A percentile compares a stretch with the other conserved stretches of the same genome.
phyloP scores from a whole-genome alignment of 2,888 invertebrate genomes.

The Elmis aenea region DNA sequence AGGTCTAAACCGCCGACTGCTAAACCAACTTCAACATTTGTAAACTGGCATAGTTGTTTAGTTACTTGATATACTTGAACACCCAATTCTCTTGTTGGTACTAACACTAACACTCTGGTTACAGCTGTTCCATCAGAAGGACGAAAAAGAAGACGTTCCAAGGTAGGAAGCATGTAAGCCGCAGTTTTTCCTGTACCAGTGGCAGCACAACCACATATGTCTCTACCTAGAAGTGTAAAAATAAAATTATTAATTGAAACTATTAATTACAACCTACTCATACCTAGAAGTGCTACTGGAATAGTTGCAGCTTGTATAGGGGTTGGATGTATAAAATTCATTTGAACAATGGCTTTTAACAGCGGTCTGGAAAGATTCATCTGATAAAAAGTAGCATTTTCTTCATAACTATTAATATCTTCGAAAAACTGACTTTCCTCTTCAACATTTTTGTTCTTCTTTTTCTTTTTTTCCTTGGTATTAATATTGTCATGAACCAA shows the following conservation, averaged over 20 bases:
- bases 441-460: slow-evolving; percentile 40
- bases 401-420: slow-evolving; percentile 62
- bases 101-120: slow-evolving; percentile 85
- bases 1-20: slow-evolving; percentile 86
- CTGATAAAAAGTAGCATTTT: slow-evolving; percentile 73
- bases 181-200: slow-evolving; percentile 98
- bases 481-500: slow-evolving; percentile 66
- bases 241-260: neutral
- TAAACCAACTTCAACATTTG: slow-evolving; percentile 72
- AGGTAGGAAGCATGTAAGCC: slow-evolving; percentile 95
- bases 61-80: slow-evolving; percentile 97
- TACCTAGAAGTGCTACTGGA: slow-evolving; percentile 80
- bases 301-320: slow-evolving; percentile 95
- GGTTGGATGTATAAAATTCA: slow-evolving; percentile 91
- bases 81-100: slow-evolving; percentile 95
- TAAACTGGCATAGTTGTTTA: slow-evolving; percentile 84
- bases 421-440: slow-evolving; percentile 55
- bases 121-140: slow-evolving; percentile 64
- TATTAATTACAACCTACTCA: slow-evolving; percentile 2
- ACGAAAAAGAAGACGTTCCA: slow-evolving; percentile 88
- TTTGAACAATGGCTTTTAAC: slow-evolving; percentile 80
- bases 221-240: slow-evolving; percentile 60
- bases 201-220: slow-evolving; percentile 97
- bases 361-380: slow-evolving; percentile 95
- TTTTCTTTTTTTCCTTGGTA: slow-evolving; percentile 59